Conservation (phyloP, 2,113 vertebrate genomes). For the Steatornis caripensis region DNA sequence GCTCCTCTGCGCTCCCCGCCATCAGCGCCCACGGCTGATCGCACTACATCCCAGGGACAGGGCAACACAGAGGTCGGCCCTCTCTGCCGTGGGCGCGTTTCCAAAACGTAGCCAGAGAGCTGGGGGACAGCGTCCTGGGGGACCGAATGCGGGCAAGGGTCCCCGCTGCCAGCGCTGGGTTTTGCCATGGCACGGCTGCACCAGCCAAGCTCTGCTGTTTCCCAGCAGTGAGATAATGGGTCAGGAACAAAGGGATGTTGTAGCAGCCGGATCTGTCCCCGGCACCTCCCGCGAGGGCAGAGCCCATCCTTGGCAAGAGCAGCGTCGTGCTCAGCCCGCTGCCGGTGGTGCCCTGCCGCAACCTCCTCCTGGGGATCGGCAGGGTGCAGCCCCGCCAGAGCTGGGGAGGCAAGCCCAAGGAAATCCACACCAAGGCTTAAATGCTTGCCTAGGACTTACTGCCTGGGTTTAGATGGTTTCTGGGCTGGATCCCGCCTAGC, state of each 20-base stretch:
- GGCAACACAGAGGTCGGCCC: fast-evolving
- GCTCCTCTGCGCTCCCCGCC: fast-evolving
- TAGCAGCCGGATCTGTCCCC: neutral
- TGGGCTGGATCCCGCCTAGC: neutral
- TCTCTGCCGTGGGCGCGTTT: fast-evolving
- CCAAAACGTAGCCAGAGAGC: neutral
- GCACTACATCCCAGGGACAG: neutral
- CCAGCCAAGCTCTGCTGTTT: neutral
- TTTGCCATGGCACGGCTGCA: neutral
- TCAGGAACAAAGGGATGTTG: neutral
- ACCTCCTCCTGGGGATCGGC: fast-evolving
- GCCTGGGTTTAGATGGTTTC: neutral
- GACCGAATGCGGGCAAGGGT: fast-evolving
- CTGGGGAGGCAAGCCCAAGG: neutral
- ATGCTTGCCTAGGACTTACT: neutral
- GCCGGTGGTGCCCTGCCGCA: neutral
- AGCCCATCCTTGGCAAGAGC: neutral
- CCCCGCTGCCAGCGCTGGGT: fast-evolving
- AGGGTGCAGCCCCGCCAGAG: neutral
- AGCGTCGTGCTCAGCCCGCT: fast-evolving
- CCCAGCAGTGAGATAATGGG: neutral
- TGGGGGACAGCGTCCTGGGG: fast-evolving
- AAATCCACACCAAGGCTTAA: neutral
- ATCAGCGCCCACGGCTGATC: neutral
- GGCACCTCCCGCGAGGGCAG: neutral